Evolutionary conservation across 2,113 vertebrate species (phyloP), one percentile per base, ranked within the genome.

Genomic region (Aix galericulata): DNA sequence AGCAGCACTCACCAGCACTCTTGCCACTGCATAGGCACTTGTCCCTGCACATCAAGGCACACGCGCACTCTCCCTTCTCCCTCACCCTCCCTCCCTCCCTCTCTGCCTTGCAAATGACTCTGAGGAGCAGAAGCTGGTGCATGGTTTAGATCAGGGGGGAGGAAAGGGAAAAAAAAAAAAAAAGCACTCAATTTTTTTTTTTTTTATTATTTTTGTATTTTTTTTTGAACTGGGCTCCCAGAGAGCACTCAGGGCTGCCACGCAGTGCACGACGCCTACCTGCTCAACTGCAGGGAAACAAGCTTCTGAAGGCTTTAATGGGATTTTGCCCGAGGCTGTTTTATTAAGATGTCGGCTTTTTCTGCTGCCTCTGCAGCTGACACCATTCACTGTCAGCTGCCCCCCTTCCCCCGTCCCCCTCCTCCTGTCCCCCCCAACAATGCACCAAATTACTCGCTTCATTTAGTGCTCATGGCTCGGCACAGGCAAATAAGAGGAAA

Each of bases 261-360:
- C 94, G 91, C 96, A 96, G 97, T 82, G 96, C 97, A 97, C 95
- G 76, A 96, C 96, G 98, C 97, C 98, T 99, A 99, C 99, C 99
- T 99, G 99, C 99, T 98, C 99, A 99, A 99, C 99, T 99, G 99
- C 99, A 99, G 98, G 98, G 99, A 99, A 99, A 99, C 99, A 99
- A 99, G 98, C 99, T 99, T 99, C 99, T 99, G 99, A 99, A 99
- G 99, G 99, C 99, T 99, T 99, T 99, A 99, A 99, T 99, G 99
- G 99, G 99, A 99, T 99, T 99, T 99, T 97, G 99, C 99, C 99
- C 40, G 98, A 98, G 99, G 99, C 99, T 99, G 98, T 99, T 99
- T 99, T 99, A 99, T 99, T 99, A 99, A 99, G 99, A 99, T 99
- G 99, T 99, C 98, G 99, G 99, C 99, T 99, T 99, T 99, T 99